Evolutionary conservation across 2,888 invertebrate genomes (phyloP).

Genomic region (Brenthis ino): DNA sequence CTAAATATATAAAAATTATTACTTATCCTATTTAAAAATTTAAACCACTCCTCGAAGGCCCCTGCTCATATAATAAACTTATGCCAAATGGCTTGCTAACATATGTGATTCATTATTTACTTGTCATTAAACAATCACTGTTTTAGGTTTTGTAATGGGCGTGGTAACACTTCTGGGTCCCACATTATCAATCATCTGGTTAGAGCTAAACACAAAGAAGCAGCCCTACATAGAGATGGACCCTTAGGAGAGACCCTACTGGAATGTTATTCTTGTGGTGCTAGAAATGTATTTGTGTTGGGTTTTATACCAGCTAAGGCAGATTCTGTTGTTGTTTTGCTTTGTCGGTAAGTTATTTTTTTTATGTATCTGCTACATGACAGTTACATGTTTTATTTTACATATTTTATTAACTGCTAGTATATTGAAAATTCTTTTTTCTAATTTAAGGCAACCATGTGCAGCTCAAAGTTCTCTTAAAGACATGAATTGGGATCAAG

Average conservation of each 20-base stretch:
- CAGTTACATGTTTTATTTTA: neutral
- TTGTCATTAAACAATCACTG: no score
- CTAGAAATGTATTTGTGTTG: conserved; percentile 98
- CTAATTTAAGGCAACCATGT: conserved; percentile 90
- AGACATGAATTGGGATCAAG: conserved; percentile 99
- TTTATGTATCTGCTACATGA: neutral
- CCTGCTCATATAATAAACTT: no score
- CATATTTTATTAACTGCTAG: neutral
- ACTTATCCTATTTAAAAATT: no score
- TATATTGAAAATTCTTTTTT: no score
- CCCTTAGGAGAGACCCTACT: conserved; percentile 98
- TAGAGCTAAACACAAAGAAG: conserved; percentile 99
- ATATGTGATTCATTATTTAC: neutral
- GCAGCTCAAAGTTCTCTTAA: conserved; percentile 98
- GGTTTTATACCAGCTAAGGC: conserved; percentile 99
- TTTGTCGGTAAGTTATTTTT: conserved; percentile 87
- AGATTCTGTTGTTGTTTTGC: conserved; percentile 97
- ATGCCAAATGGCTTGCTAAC: no score
- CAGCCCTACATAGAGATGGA: conserved; percentile 97
- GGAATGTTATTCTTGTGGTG: conserved; percentile 99
- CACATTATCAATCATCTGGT: conserved; percentile 99
- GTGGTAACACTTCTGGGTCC: conserved; percentile 98
- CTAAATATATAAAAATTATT: no score
- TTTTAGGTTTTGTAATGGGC: conserved; percentile 95
- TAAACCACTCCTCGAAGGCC: no score